A percentile compares a stretch with the other conserved stretches of the same genome.
Conservation (phyloP, 2,888 invertebrate species). For the Stratiomys singularior region DNA sequence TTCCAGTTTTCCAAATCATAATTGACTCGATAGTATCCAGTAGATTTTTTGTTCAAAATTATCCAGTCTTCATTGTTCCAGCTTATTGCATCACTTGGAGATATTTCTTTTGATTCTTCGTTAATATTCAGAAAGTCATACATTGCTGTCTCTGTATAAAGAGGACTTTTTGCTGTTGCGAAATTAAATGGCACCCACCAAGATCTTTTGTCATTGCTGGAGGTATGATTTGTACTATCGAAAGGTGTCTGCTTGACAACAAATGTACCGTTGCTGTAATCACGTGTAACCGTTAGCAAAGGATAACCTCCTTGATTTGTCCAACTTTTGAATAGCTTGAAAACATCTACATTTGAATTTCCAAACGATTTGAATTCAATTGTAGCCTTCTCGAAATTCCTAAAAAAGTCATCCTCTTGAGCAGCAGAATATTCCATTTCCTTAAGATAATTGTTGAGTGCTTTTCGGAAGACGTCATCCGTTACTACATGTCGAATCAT, state of each 20-base stretch:
- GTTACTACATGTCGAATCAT: conserved; percentile 69
- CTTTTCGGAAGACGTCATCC: conserved; percentile 25
- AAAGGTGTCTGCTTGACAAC: neutral
- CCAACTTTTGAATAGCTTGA: neutral
- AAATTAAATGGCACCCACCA: conserved; percentile 51
- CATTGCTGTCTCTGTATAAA: conserved; percentile 26
- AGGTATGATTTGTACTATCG: neutral
- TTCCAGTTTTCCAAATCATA: conserved; percentile 74
- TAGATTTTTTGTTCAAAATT: conserved; percentile 67
- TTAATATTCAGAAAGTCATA: conserved; percentile 25
- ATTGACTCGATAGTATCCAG: conserved; percentile 71
- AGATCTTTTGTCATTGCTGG: neutral
- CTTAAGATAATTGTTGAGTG: conserved; percentile 9
- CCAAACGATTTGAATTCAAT: too few species aligned
- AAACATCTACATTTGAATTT: too few species aligned
- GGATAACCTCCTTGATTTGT: neutral
- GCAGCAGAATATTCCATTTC: conserved; percentile 49
- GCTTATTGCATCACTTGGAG: neutral
- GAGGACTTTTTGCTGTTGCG: conserved; percentile 40
- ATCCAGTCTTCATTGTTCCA: conserved; percentile 61
- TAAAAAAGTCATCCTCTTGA: conserved; percentile 54
- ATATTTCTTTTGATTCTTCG: neutral
- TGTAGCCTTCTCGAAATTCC: conserved; percentile 55
- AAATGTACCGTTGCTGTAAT: neutral
- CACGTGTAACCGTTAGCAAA: neutral